Percentiles rank a stretch among this genome's conserved stretches.
These are phyloP conservation scores for Empidonax alnorum DNA, from an alignment of 2,113 vertebrate species.

Conservation along the genomic window DNA sequence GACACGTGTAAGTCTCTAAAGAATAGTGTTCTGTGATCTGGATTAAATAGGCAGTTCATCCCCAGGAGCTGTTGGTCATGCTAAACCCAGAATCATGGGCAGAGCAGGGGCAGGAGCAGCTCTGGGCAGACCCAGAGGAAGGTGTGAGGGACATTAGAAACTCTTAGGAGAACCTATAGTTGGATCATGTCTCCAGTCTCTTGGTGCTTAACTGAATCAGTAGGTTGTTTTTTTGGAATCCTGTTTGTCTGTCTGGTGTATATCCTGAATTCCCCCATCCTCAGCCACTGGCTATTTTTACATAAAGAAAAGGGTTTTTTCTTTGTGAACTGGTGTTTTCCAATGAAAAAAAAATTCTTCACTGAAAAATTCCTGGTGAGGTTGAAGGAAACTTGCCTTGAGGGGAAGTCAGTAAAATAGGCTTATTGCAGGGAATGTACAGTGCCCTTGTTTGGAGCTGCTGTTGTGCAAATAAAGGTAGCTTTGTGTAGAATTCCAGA, in stretches of 20 bases:
- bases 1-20: not conserved
- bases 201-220: not conserved
- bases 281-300: not conserved
- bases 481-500: not conserved
- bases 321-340: not conserved
- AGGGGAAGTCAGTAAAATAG: not conserved
- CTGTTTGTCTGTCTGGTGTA: conserved; percentile 13
- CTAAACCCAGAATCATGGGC: not conserved
- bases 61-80: not conserved
- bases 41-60: not conserved
- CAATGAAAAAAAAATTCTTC: not conserved
- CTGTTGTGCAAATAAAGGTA: not conserved
- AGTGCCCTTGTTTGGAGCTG: not conserved
- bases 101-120: not conserved
- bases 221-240: not conserved
- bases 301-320: not conserved
- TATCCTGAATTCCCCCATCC: not conserved
- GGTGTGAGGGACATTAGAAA: not conserved
- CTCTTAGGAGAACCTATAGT: not conserved
- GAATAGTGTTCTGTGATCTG: not conserved
- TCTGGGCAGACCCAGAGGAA: not conserved
- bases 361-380: conserved; percentile 25
- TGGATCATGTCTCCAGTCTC: not conserved
- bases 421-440: not conserved
- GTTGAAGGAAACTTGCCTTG: conserved; percentile 4